Conservation (phyloP, 2,888 invertebrate species). For the Dicycla oo region DNA sequence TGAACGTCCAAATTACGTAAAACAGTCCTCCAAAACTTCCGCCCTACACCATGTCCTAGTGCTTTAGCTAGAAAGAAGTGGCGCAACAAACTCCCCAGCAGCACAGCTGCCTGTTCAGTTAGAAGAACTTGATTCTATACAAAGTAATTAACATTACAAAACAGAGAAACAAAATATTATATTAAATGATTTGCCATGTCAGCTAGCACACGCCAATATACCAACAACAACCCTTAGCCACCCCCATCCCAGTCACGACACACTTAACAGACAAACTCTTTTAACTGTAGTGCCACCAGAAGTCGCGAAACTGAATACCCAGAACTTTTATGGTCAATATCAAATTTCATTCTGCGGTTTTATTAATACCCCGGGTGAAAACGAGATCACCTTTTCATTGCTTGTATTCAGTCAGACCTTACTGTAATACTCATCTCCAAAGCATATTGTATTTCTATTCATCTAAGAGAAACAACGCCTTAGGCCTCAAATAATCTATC, state of each 20-base stretch:
- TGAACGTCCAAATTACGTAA: no score
- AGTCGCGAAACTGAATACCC: not conserved
- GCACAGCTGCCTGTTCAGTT: no score
- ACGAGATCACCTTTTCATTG: slow-evolving; percentile 1
- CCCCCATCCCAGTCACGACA: not conserved
- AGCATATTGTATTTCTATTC: not conserved
- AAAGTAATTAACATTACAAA: no score
- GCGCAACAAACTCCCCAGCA: no score
- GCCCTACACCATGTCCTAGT: no score
- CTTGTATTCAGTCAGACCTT: not conserved
- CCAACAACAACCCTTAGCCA: not conserved
- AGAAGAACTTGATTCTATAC: no score
- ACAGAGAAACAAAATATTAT: no score
- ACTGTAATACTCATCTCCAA: not conserved
- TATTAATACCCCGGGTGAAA: not conserved
- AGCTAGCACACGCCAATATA: no score
- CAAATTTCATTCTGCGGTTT: slow-evolving; percentile 8
- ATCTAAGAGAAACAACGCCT: not conserved
- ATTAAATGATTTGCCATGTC: no score
- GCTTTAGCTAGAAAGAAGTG: no score
- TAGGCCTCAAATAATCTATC: not conserved
- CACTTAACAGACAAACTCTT: not conserved
- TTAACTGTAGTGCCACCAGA: not conserved
- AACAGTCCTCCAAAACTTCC: no score
- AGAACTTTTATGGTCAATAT: not conserved